Conservation (phyloP, 2,888 invertebrate species). For the Cryptus armator region DNA sequence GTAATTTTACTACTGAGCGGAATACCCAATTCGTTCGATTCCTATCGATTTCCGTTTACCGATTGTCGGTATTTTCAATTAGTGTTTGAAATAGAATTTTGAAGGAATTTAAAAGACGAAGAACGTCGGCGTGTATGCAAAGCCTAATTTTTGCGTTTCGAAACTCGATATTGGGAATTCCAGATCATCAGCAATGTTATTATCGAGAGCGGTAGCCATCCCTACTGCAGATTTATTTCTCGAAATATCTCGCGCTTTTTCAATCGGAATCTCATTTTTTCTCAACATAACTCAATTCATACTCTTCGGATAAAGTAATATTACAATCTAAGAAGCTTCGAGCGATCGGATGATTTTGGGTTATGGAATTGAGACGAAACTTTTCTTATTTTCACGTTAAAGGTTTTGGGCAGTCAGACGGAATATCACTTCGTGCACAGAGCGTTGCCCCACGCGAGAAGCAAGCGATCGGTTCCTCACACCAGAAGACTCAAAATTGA, state of each 20-base stretch:
- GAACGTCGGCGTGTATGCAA: background rate
- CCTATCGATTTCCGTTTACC: no score
- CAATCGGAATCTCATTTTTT: background rate
- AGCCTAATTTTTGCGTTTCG: background rate
- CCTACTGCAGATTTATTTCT: background rate
- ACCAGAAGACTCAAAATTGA: slow-evolving; percentile 95
- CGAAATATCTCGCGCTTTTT: background rate
- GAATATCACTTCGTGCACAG: slow-evolving; percentile 98
- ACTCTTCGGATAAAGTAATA: slow-evolving; percentile 10
- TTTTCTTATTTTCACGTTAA: slow-evolving; percentile 63
- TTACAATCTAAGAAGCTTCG: slow-evolving; percentile 20
- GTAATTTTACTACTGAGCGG: no score
- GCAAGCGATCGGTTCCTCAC: slow-evolving; percentile 95
- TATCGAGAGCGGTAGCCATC: background rate
- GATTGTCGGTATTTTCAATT: no score
- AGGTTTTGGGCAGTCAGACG: slow-evolving; percentile 95
- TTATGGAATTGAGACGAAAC: slow-evolving; percentile 7
- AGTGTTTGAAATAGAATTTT: background rate
- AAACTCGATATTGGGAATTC: background rate
- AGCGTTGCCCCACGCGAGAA: slow-evolving; percentile 95
- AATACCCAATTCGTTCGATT: no score
- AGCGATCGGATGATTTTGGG: slow-evolving; percentile 10
- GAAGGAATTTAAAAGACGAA: background rate
- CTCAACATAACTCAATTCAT: slow-evolving; percentile 1
- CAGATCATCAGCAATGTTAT: background rate